Evolutionary conservation across 2,888 invertebrate genomes (phyloP), one percentile per base, ranked within the genome.

Genomic region (Dicranocentrus wangi): DNA sequence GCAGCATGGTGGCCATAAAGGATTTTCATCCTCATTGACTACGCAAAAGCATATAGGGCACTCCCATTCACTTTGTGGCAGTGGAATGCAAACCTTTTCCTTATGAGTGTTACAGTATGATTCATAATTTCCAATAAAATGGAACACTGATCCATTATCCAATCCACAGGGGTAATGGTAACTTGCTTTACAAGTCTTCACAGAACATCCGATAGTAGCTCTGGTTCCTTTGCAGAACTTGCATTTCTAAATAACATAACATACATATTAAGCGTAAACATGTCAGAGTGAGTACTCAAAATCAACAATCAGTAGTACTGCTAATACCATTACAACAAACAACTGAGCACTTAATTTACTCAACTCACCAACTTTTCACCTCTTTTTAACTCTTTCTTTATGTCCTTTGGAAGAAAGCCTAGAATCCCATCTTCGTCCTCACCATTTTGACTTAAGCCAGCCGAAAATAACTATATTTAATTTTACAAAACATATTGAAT

Each of bases 121-220:
- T 90, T 88, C 88, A 83, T 91, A 94, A 75, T 91, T 91, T 0
- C 91, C 92, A 63, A 89, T 90, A 88, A 92, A 94, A 79, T 93
- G 90, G 42, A 93, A 92, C 5, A 93, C 89, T 0, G 92, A 91
- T 2, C 91, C 91, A 84, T 91, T 90, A 72, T 91, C 89, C 1
- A 92, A 87, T 0, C 95, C 95, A 88, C 96, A 96, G 0, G 92
- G 92, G 63, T 94, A 89, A 87, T 96, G 96, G 88, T 94, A 96
- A 58, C 90, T 91, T 69, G 90, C 91, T 55, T 91, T 90, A 87
- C 95, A 96, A 69, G 89, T 90, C 0, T 86, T 82, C 0, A 91
- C 88, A n/a, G 91, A 90, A 88, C 96, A 96, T 0, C 93, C 93
- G 0, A 95, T 90, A 0, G 93, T 94, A 0, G 95, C 95, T 0